Percentiles rank a stretch among this genome's conserved stretches.
phyloP scores from a whole-genome alignment of 2,113 vertebrate genomes.

The Rhynchopsitta pachyrhyncha region DNA sequence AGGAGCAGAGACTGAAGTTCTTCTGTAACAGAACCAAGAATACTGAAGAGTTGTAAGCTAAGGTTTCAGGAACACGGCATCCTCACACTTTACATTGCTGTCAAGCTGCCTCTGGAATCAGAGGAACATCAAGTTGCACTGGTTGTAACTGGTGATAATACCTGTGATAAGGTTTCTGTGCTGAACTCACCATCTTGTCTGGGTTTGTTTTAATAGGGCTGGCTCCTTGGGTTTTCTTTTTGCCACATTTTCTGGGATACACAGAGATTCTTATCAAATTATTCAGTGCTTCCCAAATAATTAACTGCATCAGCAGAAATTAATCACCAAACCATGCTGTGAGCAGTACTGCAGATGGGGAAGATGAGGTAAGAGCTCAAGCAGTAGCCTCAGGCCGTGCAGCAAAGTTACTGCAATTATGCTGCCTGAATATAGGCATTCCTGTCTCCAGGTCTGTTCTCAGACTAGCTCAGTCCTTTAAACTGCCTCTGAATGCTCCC shows the following conservation, averaged over 20 bases:
- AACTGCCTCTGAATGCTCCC: neutral
- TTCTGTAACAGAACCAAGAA: neutral
- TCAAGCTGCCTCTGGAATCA: neutral
- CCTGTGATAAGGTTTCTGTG: neutral
- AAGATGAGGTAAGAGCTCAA: slow-evolving; percentile 13
- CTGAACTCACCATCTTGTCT: neutral
- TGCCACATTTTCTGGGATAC: neutral
- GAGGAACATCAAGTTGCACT: neutral
- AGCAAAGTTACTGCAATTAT: neutral
- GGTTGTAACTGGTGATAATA: neutral
- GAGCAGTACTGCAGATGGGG: neutral
- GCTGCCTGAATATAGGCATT: neutral
- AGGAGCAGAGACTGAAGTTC: neutral
- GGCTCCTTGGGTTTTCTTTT: neutral
- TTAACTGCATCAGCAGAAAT: slow-evolving; percentile 17
- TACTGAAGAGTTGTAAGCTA: neutral
- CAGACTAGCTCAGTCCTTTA: neutral
- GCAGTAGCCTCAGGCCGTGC: neutral
- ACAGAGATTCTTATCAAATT: neutral
- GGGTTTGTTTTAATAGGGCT: neutral
- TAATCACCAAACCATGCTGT: neutral
- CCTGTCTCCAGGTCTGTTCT: neutral
- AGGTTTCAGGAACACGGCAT: neutral
- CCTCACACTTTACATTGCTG: neutral
- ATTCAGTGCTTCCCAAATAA: neutral